Evolutionary conservation across 2,797 vertebrate species (phyloP).

Genomic region (Thamnophis elegans): DNA sequence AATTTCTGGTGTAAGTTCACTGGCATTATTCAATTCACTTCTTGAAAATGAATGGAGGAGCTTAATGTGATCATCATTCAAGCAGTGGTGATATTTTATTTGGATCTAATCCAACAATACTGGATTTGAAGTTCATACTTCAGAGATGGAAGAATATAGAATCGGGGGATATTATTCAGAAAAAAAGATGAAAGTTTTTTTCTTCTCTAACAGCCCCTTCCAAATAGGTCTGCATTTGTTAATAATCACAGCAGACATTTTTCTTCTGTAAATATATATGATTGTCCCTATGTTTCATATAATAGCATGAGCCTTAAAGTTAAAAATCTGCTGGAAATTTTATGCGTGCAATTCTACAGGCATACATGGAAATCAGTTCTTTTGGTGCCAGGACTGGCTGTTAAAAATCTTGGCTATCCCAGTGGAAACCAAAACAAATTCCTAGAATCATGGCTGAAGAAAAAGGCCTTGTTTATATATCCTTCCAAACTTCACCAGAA

Average conservation of each 20-base stretch:
- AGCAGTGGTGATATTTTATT: conserved; percentile 49
- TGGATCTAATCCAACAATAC: conserved; percentile 46
- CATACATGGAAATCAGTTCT: background rate
- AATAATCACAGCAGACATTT: background rate
- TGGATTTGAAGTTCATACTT: conserved; percentile 41
- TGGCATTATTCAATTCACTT: conserved; percentile 34
- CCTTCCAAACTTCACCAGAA: background rate
- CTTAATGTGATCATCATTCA: conserved; percentile 48
- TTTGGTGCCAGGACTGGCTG: background rate
- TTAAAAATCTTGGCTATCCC: background rate
- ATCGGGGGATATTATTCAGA: background rate
- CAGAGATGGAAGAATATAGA: background rate
- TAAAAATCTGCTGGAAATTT: background rate
- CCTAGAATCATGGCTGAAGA: background rate
- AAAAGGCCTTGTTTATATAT: background rate
- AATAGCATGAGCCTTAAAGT: background rate
- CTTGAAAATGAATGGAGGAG: conserved; percentile 27
- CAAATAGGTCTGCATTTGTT: background rate
- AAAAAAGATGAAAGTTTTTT: background rate
- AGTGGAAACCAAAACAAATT: background rate
- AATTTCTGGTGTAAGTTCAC: conserved; percentile 32
- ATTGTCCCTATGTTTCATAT: background rate
- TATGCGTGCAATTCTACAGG: background rate
- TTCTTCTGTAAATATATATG: background rate
- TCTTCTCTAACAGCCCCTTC: background rate